These are phyloP conservation scores for Drosophila neonasuta DNA, from an alignment of 2,888 invertebrate genomes.

Conservation along the genomic window DNA sequence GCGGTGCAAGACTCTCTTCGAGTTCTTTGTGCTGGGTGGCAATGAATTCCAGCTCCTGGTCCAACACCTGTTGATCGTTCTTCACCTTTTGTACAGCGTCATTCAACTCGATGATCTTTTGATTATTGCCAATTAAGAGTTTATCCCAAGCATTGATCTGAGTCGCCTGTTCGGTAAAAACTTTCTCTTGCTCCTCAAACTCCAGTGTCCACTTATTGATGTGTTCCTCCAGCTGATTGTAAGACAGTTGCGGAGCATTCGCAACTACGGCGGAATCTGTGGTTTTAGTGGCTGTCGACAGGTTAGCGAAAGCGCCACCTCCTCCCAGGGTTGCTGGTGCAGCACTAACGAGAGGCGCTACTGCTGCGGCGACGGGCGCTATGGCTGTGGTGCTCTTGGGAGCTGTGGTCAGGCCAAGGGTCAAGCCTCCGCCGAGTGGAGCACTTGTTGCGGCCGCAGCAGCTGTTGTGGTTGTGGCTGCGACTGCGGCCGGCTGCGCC, in stretches of 20 bases:
- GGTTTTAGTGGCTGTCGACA: slow-evolving; percentile 74
- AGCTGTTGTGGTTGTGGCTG: slow-evolving; percentile 32
- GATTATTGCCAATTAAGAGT: slow-evolving; percentile 93
- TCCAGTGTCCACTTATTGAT: slow-evolving; percentile 97
- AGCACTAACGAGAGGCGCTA: slow-evolving; percentile 34
- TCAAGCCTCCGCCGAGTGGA: slow-evolving; percentile 44
- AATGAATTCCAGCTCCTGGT: slow-evolving; percentile 96
- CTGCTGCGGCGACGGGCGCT: slow-evolving; percentile 34
- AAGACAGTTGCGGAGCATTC: slow-evolving; percentile 86
- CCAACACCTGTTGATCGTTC: slow-evolving; percentile 93
- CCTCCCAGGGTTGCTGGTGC: slow-evolving; percentile 30
- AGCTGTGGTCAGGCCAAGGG: slow-evolving; percentile 46
- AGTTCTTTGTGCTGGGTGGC: slow-evolving; percentile 95
- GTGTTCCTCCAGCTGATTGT: slow-evolving; percentile 93
- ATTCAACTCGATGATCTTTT: slow-evolving; percentile 94
- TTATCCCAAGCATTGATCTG: slow-evolving; percentile 98
- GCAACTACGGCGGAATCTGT: slow-evolving; percentile 80
- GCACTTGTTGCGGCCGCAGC: slow-evolving; percentile 33
- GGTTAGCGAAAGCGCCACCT: slow-evolving; percentile 66
- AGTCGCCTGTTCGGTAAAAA: slow-evolving; percentile 96
- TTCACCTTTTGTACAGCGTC: slow-evolving; percentile 94
- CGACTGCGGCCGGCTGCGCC: slow-evolving; percentile 39
- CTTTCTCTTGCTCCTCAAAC: slow-evolving; percentile 95
- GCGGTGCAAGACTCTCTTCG: slow-evolving; percentile 91
- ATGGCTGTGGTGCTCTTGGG: slow-evolving; percentile 42